Evolutionary conservation across 2,797 vertebrate genomes (phyloP), one percentile per base, ranked within the genome.

Genomic region (Ptychobarbus kaznakovi): DNA sequence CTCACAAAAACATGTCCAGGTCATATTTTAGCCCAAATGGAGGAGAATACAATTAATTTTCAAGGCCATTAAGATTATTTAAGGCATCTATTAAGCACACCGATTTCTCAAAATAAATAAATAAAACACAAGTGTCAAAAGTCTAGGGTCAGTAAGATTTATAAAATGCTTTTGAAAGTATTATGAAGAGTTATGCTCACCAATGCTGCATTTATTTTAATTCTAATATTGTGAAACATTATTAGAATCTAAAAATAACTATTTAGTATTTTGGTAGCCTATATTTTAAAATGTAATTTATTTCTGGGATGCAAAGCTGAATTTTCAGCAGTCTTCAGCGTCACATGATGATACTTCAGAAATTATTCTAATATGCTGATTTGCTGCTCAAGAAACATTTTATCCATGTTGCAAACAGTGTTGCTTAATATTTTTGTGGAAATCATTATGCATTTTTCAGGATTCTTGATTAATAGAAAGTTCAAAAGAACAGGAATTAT

Each of bases 1-100:
- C 68, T 80, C 42, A 72, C 13, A 70, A 85, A 84, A 74, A 49
- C 51, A 70, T 25, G 35, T 46, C 13, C 73, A 56, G 77, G 72
- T 75, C 88, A 65, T 83, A 74, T 72, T 53, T 70, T 70, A 69
- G 7, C 51, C 12, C 28, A 49, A 18, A 69, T 25, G 15, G 32
- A 53, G 28, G 35, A 28, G 16, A 28, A 20, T 9, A 38, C 1
- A 49, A 65, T n/a, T 8, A 20, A 20, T 53, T 40, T 44, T n/a
- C 25, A 38, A 65, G 13, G 40, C 32, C 28, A 38, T 51, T 51
- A 46, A 32, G 25, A 28, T 18, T 79, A 4, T 13, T 13, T 77
- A 58, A 2, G 10, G 49, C 16, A 22, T 35, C 12, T 38, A 5
- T 15, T 76, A 9, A 76, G 51, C 74, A 76, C 51, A 40, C 20